phyloP scores from a whole-genome alignment of 2,888 invertebrate species.

The Lasius platythorax region DNA sequence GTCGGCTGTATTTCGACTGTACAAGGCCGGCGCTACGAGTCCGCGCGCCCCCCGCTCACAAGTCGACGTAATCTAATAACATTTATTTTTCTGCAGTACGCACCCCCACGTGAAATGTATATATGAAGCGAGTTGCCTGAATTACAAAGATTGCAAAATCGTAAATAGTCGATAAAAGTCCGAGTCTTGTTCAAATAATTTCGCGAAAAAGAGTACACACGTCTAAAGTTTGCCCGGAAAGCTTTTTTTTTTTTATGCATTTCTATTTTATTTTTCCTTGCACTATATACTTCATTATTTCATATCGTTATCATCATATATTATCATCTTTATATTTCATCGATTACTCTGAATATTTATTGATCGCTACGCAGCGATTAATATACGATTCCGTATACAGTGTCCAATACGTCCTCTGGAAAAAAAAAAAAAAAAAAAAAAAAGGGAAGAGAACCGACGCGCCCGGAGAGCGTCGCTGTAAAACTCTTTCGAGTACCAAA shows the following conservation, averaged over 20 bases:
- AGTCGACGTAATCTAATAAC: neutral
- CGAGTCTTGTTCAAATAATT: neutral
- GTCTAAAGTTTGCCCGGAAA: neutral
- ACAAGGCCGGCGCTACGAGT: slow-evolving; percentile 38
- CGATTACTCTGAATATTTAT: neutral
- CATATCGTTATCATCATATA: neutral
- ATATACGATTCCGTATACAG: neutral
- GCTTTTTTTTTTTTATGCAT: neutral
- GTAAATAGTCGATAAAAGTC: neutral
- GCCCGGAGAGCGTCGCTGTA: no score
- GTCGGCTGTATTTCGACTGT: slow-evolving; percentile 51
- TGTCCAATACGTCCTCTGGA: neutral
- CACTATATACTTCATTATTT: neutral
- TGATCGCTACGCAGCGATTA: neutral
- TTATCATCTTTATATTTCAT: neutral
- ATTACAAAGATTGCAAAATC: neutral
- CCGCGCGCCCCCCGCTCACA: neutral
- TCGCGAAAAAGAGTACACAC: neutral
- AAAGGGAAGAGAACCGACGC: no score
- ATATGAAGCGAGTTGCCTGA: neutral
- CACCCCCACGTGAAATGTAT: neutral
- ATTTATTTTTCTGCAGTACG: neutral
- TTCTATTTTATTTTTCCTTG: neutral
- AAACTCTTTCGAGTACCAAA: neutral
- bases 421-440: neutral